Conservation (phyloP, 2,888 invertebrate species). For the Drosophila atripex region DNA sequence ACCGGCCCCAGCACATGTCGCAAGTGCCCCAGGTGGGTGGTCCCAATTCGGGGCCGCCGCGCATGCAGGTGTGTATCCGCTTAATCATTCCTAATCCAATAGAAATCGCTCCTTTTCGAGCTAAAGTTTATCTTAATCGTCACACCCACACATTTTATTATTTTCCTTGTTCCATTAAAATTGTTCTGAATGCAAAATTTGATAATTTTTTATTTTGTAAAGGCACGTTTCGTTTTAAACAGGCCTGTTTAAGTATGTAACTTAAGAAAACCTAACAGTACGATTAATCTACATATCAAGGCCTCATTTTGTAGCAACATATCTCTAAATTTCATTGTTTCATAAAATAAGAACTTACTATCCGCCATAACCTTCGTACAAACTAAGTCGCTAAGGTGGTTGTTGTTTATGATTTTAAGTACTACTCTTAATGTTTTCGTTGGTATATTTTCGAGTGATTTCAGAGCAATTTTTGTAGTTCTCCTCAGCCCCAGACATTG, state of each 20-base stretch:
- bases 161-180: slow-evolving; percentile 68
- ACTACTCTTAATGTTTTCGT: slow-evolving; percentile 40
- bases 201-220: slow-evolving; percentile 17
- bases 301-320: not conserved
- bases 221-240: slow-evolving; percentile 8
- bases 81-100: slow-evolving; percentile 36
- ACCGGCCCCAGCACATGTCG: slow-evolving; percentile 86
- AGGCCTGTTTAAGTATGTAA: slow-evolving; percentile 37
- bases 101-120: slow-evolving; percentile 9
- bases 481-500: slow-evolving; percentile 19
- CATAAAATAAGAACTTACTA: not conserved
- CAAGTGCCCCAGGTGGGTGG: slow-evolving; percentile 85
- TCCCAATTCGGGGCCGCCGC: slow-evolving; percentile 86
- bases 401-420: slow-evolving; percentile 64
- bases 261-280: slow-evolving; percentile 27
- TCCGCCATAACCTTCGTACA: slow-evolving; percentile 11
- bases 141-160: slow-evolving; percentile 57
- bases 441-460: slow-evolving; percentile 43
- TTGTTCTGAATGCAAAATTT: slow-evolving; percentile 83
- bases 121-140: slow-evolving; percentile 32
- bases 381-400: slow-evolving; percentile 39
- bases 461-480: slow-evolving; percentile 69
- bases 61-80: slow-evolving; percentile 85
- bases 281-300: slow-evolving; percentile 8
- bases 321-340: not conserved